These are phyloP conservation scores for Sardinella longiceps DNA, from an alignment of 2,797 vertebrate genomes.

Conservation along the genomic window DNA sequence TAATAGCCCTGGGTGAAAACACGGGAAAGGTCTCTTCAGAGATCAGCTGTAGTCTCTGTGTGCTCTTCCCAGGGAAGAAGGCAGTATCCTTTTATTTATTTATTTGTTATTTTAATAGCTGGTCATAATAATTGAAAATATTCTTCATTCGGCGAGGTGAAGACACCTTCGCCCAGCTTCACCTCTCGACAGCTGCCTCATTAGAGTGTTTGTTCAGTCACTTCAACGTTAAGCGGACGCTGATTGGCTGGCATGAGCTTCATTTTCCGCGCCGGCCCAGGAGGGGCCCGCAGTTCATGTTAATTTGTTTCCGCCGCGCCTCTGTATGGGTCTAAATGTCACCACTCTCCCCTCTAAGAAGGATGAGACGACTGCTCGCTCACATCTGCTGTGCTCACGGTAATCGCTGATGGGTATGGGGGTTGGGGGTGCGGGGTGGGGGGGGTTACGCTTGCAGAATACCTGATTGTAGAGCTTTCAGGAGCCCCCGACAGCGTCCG, in stretches of 20 bases:
- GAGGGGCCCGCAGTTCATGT: conserved; percentile 45
- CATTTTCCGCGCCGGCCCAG: background rate
- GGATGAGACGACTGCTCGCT: conserved; percentile 33
- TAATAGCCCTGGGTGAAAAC: background rate
- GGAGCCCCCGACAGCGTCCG: background rate
- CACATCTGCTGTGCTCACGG: conserved; percentile 50
- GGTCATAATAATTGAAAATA: conserved; percentile 1
- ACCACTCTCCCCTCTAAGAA: background rate
- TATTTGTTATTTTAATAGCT: background rate
- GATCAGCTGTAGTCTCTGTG: conserved; percentile 1
- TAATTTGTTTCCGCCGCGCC: conserved; percentile 54
- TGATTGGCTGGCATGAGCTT: background rate
- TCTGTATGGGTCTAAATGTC: conserved; percentile 56
- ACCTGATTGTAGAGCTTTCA: conserved; percentile 1
- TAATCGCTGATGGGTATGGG: conserved; percentile 44
- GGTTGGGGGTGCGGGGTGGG: conserved; percentile 32
- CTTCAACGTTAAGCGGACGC: background rate
- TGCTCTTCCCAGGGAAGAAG: background rate
- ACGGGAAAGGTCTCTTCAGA: background rate
- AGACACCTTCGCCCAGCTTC: background rate
- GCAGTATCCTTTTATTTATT: background rate
- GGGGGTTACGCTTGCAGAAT: conserved; percentile 11
- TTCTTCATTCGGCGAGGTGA: background rate
- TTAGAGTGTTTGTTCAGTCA: background rate
- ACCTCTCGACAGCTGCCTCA: background rate